These are phyloP conservation scores for Pangasius larnaudii DNA, from an alignment of 2,797 vertebrate species.

Conservation along the genomic window DNA sequence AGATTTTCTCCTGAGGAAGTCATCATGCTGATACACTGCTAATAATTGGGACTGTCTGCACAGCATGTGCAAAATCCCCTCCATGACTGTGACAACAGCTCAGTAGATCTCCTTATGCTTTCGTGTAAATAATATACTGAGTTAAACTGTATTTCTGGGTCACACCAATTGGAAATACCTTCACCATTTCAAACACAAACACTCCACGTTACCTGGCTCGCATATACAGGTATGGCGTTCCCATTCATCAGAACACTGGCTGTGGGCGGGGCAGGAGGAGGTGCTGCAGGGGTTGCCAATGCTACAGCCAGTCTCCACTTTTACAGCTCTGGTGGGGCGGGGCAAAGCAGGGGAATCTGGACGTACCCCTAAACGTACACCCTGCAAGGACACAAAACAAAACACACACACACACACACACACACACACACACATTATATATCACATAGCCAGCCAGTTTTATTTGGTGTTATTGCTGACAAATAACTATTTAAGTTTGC, in stretches of 20 bases:
- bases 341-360: constrained; percentile 80
- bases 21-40: constrained; percentile 20
- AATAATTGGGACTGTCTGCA: constrained; percentile 17
- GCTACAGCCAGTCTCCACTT: constrained; percentile 87
- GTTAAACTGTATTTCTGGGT: background rate
- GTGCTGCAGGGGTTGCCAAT: constrained; percentile 85
- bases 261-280: constrained; percentile 87
- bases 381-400: constrained; percentile 72
- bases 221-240: constrained; percentile 88
- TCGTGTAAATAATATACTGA: background rate
- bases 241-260: constrained; percentile 89
- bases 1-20: constrained; percentile 8
- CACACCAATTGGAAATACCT: background rate
- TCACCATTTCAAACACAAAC: background rate
- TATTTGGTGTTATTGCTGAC: background rate
- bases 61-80: background rate
- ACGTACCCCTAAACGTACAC: constrained; percentile 87
- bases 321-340: constrained; percentile 82
- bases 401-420: background rate
- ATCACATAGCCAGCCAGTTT: background rate
- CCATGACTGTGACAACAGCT: constrained; percentile 1
- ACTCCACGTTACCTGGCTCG: constrained; percentile 80
- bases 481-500: background rate
- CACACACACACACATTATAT: background rate
- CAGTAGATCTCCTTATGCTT: background rate